Base-by-base conservation (phyloP, 2,888 invertebrate species). In the Tenthredo livida region DNA sequence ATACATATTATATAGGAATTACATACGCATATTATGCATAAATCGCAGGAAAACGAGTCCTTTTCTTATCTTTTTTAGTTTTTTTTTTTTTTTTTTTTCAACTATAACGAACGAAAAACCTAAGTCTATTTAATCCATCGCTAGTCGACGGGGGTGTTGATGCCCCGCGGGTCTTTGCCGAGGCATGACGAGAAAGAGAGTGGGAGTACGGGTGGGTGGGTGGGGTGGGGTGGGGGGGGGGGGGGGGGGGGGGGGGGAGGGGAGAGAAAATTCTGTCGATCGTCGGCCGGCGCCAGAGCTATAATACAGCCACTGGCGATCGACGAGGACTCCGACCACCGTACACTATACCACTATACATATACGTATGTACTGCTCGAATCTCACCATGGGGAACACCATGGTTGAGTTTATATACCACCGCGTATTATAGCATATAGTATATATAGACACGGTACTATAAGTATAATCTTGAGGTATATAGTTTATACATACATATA, bases 271-370 rank as follows among this genome's bases (percentile, higher is more conserved):
- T 90, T 91, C 90, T 91, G 91, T 91, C 90, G 91, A 91, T 91
- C 90, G 92, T 91, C 91, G 91, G 91, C 90, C 91, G 92, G 92
- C 92, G 92, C 91, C 92, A 92, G 90, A 91, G 90, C 91, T 90
- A 90, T 90, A 91, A 90, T 89, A n/a, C 37, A 33, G 80, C 65
- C 83, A 70, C 67, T 83, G 83, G 67, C 47, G 47, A 61, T 37
- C 67, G 89, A 90, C 90, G 90, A 89, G 89, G 89, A 90, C 89
- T 89, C 85, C 86, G 88, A 86, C 88, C 85, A 85, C 86, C 87
- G 85, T 25, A 43, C 12, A 43, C 12, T 25, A 61, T 29, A 67
- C 67, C 67, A 61, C 61, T 61, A 29, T 29, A 2, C 2, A 2
- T 29, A 29, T 29, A 2, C 2, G 29, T 29, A 29, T 29, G 2